These are phyloP conservation scores for Eupithecia centaureata DNA, from an alignment of 2,888 invertebrate genomes.

Conservation along the genomic window DNA sequence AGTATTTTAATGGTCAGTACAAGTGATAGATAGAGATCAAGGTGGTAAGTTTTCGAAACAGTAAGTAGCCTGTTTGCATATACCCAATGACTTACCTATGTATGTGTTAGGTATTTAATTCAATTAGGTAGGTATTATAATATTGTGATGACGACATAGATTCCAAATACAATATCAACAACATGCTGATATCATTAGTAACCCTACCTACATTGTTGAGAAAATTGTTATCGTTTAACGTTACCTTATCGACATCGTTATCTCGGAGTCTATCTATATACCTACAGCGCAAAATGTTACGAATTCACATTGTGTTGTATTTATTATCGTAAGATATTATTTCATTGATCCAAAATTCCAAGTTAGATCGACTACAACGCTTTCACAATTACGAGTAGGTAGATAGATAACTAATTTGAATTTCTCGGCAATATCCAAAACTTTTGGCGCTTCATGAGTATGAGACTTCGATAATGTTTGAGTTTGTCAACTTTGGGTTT, in stretches of 20 bases:
- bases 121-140: neutral
- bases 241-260: neutral
- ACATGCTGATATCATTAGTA: neutral
- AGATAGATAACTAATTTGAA: neutral
- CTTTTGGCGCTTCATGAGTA: neutral
- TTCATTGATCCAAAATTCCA: neutral
- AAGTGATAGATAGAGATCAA: too few relatives aligned
- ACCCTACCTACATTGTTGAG: conserved; percentile 6
- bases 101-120: too few relatives aligned
- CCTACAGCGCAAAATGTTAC: conserved; percentile 1
- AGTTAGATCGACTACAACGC: neutral
- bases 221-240: conserved; percentile 3
- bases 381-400: neutral
- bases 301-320: conserved; percentile 3
- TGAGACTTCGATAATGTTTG: neutral
- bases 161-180: conserved; percentile 3
- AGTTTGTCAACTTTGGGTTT: neutral
- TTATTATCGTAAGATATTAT: neutral
- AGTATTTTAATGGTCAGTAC: neutral
- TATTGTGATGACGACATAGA: neutral
- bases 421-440: neutral
- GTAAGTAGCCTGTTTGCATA: neutral
- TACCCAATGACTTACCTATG: too few relatives aligned
- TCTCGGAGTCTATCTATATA: neutral
- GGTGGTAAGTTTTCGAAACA: neutral